Evolutionary conservation across 2,888 invertebrate genomes (phyloP).

Genomic region (Catocala fraxini): DNA sequence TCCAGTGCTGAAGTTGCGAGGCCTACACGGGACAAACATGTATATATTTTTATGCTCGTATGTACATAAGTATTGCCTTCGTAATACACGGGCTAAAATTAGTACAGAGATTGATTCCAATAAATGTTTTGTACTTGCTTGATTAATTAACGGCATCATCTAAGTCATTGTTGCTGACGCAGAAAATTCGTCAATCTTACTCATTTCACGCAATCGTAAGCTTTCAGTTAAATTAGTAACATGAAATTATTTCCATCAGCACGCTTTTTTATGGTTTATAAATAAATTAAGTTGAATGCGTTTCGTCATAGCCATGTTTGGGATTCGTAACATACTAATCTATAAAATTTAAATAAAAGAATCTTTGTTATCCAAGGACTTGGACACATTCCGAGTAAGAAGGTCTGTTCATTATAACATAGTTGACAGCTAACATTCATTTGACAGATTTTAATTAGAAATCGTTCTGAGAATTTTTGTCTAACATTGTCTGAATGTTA

Average conservation of each 20-base stretch:
- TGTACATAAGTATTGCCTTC: too few species aligned
- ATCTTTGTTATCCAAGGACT: conserved; percentile 6
- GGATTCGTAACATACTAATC: too few species aligned
- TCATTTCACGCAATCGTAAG: neutral
- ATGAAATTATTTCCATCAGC: too few species aligned
- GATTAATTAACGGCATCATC: neutral
- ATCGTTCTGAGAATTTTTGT: conserved; percentile 34
- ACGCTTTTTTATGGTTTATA: too few species aligned
- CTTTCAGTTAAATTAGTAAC: neutral
- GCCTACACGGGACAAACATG: too few species aligned
- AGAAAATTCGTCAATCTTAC: neutral
- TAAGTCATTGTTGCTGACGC: conserved; percentile 6
- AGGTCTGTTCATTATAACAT: conserved; percentile 16
- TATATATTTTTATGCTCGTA: too few species aligned
- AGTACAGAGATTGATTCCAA: too few species aligned
- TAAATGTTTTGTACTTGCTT: too few species aligned
- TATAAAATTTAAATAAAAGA: neutral
- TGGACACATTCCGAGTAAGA: conserved; percentile 9
- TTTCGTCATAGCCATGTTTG: too few species aligned
- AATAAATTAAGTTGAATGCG: too few species aligned
- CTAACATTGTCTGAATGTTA: conserved; percentile 14
- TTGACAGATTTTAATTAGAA: conserved; percentile 38
- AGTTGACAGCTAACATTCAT: conserved; percentile 26
- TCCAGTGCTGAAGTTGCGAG: too few species aligned
- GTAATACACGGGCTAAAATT: too few species aligned